Percentiles rank a stretch among this genome's conserved stretches.
Conservation (phyloP, 2,113 vertebrate species). For the Puntigrus tetrazona region DNA sequence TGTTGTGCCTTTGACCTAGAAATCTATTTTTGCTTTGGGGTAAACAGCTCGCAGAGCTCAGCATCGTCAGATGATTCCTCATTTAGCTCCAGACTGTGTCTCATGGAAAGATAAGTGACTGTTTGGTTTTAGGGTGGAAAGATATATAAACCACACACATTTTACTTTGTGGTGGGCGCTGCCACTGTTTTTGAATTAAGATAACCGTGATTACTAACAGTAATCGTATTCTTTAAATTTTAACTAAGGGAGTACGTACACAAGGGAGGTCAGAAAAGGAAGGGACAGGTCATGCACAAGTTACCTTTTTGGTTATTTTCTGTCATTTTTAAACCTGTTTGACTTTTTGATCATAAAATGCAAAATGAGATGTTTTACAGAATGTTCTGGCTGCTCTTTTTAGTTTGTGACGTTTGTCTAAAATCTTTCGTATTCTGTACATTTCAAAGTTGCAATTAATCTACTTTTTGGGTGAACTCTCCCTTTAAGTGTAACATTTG, state of each 20-base stretch:
- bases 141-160: background rate
- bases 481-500: background rate
- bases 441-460: too few relatives aligned
- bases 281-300: background rate
- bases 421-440: background rate
- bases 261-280: background rate
- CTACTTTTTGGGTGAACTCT: too few relatives aligned
- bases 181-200: background rate
- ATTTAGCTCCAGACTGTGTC: background rate
- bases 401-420: background rate
- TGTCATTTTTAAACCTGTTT: background rate
- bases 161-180: background rate
- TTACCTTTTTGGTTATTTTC: background rate
- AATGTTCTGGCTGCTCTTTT: background rate
- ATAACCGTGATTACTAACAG: background rate
- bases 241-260: background rate
- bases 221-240: background rate
- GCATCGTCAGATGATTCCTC: background rate
- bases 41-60: background rate
- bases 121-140: constrained; percentile 27
- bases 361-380: background rate
- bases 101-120: constrained; percentile 7
- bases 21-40: constrained; percentile 45
- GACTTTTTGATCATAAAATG: background rate
- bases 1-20: constrained; percentile 40